phyloP scores from a whole-genome alignment of 2,888 invertebrate species.

The Apotomis turbidana region DNA sequence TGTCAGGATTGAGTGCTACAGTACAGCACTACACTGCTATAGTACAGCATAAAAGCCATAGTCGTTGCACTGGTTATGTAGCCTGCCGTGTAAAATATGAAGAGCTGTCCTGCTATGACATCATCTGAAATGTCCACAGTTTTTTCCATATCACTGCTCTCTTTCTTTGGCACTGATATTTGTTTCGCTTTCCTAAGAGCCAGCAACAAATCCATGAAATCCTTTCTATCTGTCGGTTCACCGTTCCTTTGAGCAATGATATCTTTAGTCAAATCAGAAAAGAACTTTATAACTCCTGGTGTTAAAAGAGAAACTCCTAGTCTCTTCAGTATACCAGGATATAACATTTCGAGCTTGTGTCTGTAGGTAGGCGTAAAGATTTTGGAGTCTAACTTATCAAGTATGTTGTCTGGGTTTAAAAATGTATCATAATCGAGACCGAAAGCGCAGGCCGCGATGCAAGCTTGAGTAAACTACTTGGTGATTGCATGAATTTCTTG shows the following conservation, averaged over 20 bases:
- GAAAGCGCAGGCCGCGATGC: conserved; percentile 27
- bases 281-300: conserved; percentile 7
- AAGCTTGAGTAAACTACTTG: conserved; percentile 11
- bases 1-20: conserved; percentile 45
- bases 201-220: conserved; percentile 19
- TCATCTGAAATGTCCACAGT: conserved; percentile 23
- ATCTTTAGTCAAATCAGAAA: conserved; percentile 7
- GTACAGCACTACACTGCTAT: no score
- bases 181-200: not conserved
- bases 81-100: conserved; percentile 66
- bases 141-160: conserved; percentile 3
- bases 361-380: conserved; percentile 13
- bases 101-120: conserved; percentile 32
- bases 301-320: conserved; percentile 4
- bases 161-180: not conserved
- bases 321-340: conserved; percentile 12
- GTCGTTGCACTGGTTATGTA: conserved; percentile 36
- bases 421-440: conserved; percentile 15
- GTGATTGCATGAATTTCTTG: conserved; percentile 2
- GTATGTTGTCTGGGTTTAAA: not conserved
- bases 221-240: not conserved
- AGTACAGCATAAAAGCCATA: conserved; percentile 37
- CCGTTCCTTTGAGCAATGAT: conserved; percentile 6
- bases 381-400: conserved; percentile 4
- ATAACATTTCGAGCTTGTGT: conserved; percentile 6